phyloP scores from a whole-genome alignment of 1,140 invertebrate species.

The Colletes gigas region DNA sequence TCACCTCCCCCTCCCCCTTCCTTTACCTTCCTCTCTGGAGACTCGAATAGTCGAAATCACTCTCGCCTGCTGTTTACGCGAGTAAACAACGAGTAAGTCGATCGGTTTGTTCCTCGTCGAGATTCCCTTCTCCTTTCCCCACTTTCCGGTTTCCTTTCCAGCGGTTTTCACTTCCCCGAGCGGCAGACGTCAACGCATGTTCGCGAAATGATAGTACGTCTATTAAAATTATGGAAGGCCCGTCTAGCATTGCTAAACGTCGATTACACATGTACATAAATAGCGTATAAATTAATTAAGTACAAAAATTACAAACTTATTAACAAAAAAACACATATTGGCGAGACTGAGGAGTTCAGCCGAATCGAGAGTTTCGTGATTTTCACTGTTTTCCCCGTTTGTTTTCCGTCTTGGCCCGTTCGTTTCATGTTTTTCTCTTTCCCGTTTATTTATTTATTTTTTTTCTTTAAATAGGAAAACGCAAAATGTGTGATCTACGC shows the following conservation, averaged over 20 bases:
- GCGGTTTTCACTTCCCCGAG: conserved; percentile 10
- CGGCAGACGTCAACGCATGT: conserved; percentile 31
- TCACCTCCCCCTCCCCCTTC: conserved; percentile 29
- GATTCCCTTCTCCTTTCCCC: conserved; percentile 1
- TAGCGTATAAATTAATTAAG: conserved; percentile 81
- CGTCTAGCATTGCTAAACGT: conserved; percentile 72
- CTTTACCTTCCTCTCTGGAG: conserved; percentile 18
- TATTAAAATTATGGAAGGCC: conserved; percentile 76
- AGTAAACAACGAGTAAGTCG: not conserved
- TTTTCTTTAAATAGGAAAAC: not conserved
- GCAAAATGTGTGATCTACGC: conserved; percentile 1
- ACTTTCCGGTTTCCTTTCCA: not conserved
- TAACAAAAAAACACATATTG: conserved; percentile 76
- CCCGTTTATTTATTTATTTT: not conserved
- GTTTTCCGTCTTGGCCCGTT: conserved; percentile 14
- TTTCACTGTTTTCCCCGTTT: not conserved
- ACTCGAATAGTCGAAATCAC: conserved; percentile 13
- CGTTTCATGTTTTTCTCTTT: conserved; percentile 1
- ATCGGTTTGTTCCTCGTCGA: not conserved
- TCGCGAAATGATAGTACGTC: conserved; percentile 61
- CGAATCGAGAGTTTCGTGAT: conserved; percentile 43
- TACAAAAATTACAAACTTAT: conserved; percentile 82
- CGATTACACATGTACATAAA: conserved; percentile 77
- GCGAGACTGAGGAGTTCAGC: conserved; percentile 73
- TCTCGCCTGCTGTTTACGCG: not conserved